Base-by-base conservation (phyloP, 1,140 invertebrate species). In the Temnothorax curvispinosus region DNA sequence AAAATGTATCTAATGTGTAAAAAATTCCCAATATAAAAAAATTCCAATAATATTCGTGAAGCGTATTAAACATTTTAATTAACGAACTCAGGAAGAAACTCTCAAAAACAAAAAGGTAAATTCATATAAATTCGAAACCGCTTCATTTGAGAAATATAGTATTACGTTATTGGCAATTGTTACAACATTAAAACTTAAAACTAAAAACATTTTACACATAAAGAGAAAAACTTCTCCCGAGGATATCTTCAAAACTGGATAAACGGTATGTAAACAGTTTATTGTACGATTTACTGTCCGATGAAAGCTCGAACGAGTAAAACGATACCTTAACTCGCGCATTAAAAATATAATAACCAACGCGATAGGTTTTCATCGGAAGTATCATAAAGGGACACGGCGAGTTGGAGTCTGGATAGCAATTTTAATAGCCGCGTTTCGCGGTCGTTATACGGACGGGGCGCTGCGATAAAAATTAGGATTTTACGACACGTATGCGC, bases 401-500 rank as follows among this genome's bases (percentile, higher is more conserved):
- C 27, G 27, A 27, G 27, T 27, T 27, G 27, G n/a, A 60, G 35
- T 74, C 56, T 27, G 56, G n/a, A 62, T 74, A 47, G 67, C 38
- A 56, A 69, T 60, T 84, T 84, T 84, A 84, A 84, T 75, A 27
- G 69, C 9, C 27, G 69, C 41, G 38, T 84, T 84, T 84, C 80
- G 9, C 80, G 18, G 69, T 47, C 71, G 69, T 38, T 60, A 75
- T 60, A 75, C n/a, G 27, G 8, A 82, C 3, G 76, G 27, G 8
- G 15, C n/a, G 47, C 9, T 11, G 35, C 35, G 52, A 74, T 74
- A 74, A 84, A 84, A 84, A 84, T 74, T 35, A 56, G 35, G 41
- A 75, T 62, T 74, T 85, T 67, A 85, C 47, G 72, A 38, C 82
- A 85, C 60, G 35, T 52, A 65, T 54, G 47, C 60, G 62, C 69